Evolutionary conservation across 2,888 invertebrate species (phyloP), one percentile per base, ranked within the genome.

Genomic region (Branchellion lobata): DNA sequence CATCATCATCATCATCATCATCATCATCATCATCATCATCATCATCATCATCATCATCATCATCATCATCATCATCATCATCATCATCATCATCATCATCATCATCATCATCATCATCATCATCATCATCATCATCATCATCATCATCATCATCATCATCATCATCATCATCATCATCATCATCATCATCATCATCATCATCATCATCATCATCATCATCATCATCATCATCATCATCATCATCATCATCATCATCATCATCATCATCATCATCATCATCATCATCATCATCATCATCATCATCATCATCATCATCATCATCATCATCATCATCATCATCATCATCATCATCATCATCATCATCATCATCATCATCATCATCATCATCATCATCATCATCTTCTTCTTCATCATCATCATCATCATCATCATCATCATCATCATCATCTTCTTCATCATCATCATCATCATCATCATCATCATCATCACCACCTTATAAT

Each of bases 331-430:
- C 47, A 21, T 40, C 53, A 51, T 74, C 74, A 47, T 74, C 74
- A 47, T 74, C 74, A 51, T 51, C 74, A 74, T 74, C 74, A 47
- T 74, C 74, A 74, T 74, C 53, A 51, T 74, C 74, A 8, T 47
- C 47, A 74, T 74, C 40, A 40, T 74, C 40, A 40, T 74, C 74
- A 40, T 74, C 74, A 24, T 74, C 74, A 51, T 74, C 74, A 51
- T 74, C 74, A 74, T 74, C 74, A 75, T 75, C 75, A 75, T 75
- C 75, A 75, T 75, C 47, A 27, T 1, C 47, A 57, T 71, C 71
- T 29, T 75, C 51, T n/a, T 75, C 18, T 1, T 75, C 24, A 75
- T 27, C 53, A 75, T 53, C 29, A 33, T 71, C 29, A 71, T 71
- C 71, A 71, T 71, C 33, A 71, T 27, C 71, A 71, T 71, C 29